Conservation (phyloP, 2,113 vertebrate genomes). For the Oxyura jamaicensis region DNA sequence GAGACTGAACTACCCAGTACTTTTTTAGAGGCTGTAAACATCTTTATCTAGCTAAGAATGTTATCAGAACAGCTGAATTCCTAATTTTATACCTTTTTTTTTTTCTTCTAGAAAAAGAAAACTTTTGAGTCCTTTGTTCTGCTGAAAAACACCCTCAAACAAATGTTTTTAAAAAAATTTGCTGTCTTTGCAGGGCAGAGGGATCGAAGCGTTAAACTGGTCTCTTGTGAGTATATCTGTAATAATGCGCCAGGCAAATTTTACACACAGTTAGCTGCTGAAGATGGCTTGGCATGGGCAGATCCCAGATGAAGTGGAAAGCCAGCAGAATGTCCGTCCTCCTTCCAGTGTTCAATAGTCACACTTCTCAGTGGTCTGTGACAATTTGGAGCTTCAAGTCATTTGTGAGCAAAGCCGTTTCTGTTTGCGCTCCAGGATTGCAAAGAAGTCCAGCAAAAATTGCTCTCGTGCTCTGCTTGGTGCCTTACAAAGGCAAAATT, state of each 20-base stretch:
- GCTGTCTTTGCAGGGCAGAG: not conserved
- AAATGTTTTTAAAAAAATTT: not conserved
- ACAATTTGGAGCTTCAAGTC: not conserved
- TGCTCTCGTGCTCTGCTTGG: not conserved
- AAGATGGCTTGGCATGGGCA: not conserved
- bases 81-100: not conserved
- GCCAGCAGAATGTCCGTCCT: not conserved
- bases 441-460: not conserved
- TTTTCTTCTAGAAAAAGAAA: too few species aligned
- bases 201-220: not conserved
- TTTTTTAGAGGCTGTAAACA: not conserved
- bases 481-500: fast-evolving
- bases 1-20: not conserved
- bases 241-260: not conserved
- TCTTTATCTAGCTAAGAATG: not conserved
- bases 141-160: not conserved
- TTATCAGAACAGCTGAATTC: not conserved
- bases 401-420: not conserved
- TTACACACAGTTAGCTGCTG: not conserved
- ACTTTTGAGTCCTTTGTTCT: not conserved
- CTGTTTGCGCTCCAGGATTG: not conserved
- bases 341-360: not conserved
- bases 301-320: not conserved
- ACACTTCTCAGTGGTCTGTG: not conserved
- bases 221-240: not conserved